phyloP scores from a whole-genome alignment of 2,888 invertebrate genomes.

The Toxonevra muliebris region DNA sequence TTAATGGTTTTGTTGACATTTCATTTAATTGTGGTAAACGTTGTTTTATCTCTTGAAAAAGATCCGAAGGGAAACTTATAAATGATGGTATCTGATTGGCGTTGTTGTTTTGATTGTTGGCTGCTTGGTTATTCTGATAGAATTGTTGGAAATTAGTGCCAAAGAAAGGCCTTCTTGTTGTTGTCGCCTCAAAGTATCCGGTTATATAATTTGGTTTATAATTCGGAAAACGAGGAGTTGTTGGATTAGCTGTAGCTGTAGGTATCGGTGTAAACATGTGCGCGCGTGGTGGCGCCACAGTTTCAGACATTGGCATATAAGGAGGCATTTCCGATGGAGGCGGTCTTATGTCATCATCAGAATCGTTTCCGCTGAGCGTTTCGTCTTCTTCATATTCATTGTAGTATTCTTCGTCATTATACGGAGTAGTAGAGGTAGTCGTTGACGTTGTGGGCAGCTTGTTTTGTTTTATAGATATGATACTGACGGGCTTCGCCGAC shows the following conservation, averaged over 20 bases:
- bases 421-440: constrained; percentile 50
- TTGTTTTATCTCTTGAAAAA: constrained; percentile 62
- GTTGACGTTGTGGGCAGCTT: constrained; percentile 48
- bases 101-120: constrained; percentile 19
- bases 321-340: constrained; percentile 70
- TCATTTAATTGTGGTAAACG: constrained; percentile 44
- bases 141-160: constrained; percentile 49
- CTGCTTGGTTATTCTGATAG: constrained; percentile 37
- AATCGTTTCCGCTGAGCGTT: constrained; percentile 57
- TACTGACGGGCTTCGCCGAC: constrained; percentile 32
- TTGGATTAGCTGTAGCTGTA: constrained; percentile 26
- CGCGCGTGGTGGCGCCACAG: constrained; percentile 62
- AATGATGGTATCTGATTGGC: constrained; percentile 59
- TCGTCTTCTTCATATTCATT: constrained; percentile 58
- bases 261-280: constrained; percentile 42
- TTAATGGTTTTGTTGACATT: constrained; percentile 25
- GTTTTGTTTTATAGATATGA: constrained; percentile 2
- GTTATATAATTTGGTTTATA: constrained; percentile 50
- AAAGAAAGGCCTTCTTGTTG: constrained; percentile 54
- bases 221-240: constrained; percentile 24
- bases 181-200: constrained; percentile 54
- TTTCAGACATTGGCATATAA: constrained; percentile 73
- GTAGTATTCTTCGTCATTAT: constrained; percentile 47
- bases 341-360: constrained; percentile 67
- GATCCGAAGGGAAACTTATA: constrained; percentile 63